Conservation (phyloP, 1,140 invertebrate species). For the Branchinecta lynchi region DNA sequence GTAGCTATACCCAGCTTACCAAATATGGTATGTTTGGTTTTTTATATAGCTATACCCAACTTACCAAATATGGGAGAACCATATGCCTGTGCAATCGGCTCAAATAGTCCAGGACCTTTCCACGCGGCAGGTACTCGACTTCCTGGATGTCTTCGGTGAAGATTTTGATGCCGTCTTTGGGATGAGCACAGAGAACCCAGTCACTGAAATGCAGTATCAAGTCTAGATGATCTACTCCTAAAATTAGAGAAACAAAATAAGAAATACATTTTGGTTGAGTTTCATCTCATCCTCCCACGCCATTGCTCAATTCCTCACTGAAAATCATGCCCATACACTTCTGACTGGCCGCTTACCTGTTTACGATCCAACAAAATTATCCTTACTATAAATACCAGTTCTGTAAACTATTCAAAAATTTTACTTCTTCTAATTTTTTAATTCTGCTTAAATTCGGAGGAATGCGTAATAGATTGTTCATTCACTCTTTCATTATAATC, state of each 20-base stretch:
- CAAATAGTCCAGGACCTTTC: constrained; percentile 75
- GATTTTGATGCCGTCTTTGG: constrained; percentile 80
- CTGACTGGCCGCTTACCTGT: too few relatives aligned
- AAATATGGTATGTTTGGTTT: too few relatives aligned
- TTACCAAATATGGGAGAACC: constrained; percentile 71
- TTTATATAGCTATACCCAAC: constrained; percentile 22
- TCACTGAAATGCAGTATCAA: constrained; percentile 88
- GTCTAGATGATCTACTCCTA: constrained; percentile 63
- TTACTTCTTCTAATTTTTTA: too few relatives aligned
- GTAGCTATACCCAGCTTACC: constrained; percentile 27
- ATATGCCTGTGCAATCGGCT: constrained; percentile 58
- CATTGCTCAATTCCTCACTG: constrained; percentile 8
- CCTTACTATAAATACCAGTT: too few relatives aligned
- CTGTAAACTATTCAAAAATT: too few relatives aligned
- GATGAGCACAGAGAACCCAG: constrained; percentile 71
- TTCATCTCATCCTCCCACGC: background rate
- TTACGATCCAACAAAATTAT: too few relatives aligned
- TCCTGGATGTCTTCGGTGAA: constrained; percentile 82
- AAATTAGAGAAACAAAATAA: constrained; percentile 26
- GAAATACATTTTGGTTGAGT: background rate
- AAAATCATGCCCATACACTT: background rate
- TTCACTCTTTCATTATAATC: too few relatives aligned
- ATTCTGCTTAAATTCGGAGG: too few relatives aligned
- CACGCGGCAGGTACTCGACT: constrained; percentile 70
- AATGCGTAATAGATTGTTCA: too few relatives aligned